Evolutionary conservation across 2,888 invertebrate genomes (phyloP).

Genomic region (Drosophila quinaria): DNA sequence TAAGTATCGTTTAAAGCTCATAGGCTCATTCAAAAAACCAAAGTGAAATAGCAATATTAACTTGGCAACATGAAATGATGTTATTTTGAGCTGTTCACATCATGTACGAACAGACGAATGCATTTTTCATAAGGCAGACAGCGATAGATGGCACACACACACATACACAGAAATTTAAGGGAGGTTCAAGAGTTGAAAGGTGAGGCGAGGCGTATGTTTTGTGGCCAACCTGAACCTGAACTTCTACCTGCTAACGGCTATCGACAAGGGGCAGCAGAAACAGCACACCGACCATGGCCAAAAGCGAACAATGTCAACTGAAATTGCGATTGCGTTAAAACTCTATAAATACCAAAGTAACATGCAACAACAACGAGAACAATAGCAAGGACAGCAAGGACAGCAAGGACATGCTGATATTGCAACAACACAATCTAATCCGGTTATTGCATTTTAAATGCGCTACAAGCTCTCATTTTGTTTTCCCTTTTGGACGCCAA

Average conservation of each 20-base stretch:
- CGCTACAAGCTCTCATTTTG: conserved; percentile 62
- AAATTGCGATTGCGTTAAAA: conserved; percentile 83
- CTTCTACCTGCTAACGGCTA: conserved; percentile 58
- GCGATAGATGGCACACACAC: conserved; percentile 47
- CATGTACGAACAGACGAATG: conserved; percentile 63
- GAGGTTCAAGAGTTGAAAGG: neutral
- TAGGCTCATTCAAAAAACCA: conserved; percentile 5
- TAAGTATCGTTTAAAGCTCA: neutral
- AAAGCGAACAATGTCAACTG: conserved; percentile 78
- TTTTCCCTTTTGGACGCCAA: conserved; percentile 34
- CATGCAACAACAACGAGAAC: conserved; percentile 48
- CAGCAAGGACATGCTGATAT: conserved; percentile 49
- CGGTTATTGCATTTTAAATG: conserved; percentile 84
- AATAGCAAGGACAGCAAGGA: conserved; percentile 12
- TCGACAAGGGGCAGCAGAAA: conserved; percentile 44
- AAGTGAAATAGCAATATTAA: conserved; percentile 42
- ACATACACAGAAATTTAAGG: conserved; percentile 2
- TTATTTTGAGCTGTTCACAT: conserved; percentile 43
- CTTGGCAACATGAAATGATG: conserved; percentile 48
- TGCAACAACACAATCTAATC: conserved; percentile 78
- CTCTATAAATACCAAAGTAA: conserved; percentile 83
- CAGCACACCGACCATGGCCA: conserved; percentile 53
- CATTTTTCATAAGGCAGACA: conserved; percentile 78
- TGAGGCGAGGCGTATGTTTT: neutral
- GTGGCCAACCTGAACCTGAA: conserved; percentile 21